Percentiles rank a stretch among this genome's conserved stretches.
These are phyloP conservation scores for Ethmia dodecea DNA, from an alignment of 2,888 invertebrate species.

Conservation along the genomic window DNA sequence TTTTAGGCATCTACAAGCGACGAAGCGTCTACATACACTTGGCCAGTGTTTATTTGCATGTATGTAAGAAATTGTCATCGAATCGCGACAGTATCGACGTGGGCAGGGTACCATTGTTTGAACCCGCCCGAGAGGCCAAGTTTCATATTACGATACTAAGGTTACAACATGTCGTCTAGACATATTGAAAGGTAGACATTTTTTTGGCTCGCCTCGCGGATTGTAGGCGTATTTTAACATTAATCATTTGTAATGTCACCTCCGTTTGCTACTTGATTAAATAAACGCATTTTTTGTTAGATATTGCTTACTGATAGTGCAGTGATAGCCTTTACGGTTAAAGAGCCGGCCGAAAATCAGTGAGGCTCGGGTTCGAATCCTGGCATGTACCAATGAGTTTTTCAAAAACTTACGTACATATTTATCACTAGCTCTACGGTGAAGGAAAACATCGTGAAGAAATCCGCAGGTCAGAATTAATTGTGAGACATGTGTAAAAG, in stretches of 20 bases:
- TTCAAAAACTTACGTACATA: too few relatives aligned
- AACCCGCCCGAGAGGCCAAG: slow-evolving; percentile 28
- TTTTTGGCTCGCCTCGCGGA: slow-evolving; percentile 41
- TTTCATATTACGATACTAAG: slow-evolving; percentile 23
- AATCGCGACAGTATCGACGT: slow-evolving; percentile 34
- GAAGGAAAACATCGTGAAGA: too few relatives aligned
- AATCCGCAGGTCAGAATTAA: too few relatives aligned
- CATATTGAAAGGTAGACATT: slow-evolving; percentile 51
- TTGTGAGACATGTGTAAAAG: too few relatives aligned
- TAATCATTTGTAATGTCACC: slow-evolving; percentile 29
- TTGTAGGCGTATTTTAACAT: slow-evolving; percentile 44
- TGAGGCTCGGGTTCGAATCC: too few relatives aligned
- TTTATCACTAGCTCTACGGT: too few relatives aligned
- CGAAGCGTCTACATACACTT: too few relatives aligned
- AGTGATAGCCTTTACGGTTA: too few relatives aligned
- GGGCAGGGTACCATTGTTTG: slow-evolving; percentile 58
- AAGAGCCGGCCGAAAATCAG: too few relatives aligned
- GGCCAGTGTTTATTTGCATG: slow-evolving; percentile 45
- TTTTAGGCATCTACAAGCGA: too few relatives aligned
- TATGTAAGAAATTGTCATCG: slow-evolving; percentile 39
- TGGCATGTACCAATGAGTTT: too few relatives aligned
- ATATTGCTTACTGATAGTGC: too few relatives aligned
- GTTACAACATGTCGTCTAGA: slow-evolving; percentile 53
- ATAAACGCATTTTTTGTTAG: background rate
- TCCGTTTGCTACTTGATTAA: background rate